A percentile compares a stretch with the other conserved stretches of the same genome.
These are phyloP conservation scores for Littorina saxatilis DNA, from an alignment of 1,140 invertebrate genomes.

Conservation along the genomic window DNA sequence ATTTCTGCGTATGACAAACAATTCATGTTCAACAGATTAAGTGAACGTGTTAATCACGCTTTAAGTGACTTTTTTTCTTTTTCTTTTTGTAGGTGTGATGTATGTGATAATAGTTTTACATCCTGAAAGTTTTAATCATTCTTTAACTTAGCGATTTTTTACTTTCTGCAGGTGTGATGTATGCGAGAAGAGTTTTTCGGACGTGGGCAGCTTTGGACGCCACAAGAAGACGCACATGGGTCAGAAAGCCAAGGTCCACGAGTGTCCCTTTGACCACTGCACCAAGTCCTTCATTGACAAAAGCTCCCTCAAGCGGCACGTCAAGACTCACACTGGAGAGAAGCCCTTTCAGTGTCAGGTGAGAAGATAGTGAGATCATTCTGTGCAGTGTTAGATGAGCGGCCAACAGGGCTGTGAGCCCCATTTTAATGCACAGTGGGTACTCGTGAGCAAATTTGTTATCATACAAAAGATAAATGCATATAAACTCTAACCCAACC, in stretches of 20 bases:
- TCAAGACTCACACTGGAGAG: conserved; percentile 85
- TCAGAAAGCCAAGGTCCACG: conserved; percentile 15
- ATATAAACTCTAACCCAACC: too few species aligned
- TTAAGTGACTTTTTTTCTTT: too few species aligned
- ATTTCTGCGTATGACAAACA: too few species aligned
- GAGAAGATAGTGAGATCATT: background rate
- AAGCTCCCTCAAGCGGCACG: conserved; percentile 40
- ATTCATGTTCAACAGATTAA: too few species aligned
- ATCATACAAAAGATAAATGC: too few species aligned
- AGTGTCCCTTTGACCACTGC: conserved; percentile 36
- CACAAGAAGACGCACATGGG: conserved; percentile 43
- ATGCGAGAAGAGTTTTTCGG: conserved; percentile 35
- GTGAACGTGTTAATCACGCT: too few species aligned
- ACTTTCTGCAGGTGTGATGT: conserved; percentile 31
- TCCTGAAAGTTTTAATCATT: background rate
- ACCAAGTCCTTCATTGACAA: conserved; percentile 43
- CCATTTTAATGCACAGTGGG: too few species aligned
- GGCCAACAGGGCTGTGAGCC: too few species aligned
- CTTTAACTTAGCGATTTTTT: background rate
- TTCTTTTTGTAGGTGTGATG: too few species aligned
- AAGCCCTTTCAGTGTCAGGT: conserved; percentile 42
- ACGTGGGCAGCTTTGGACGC: conserved; percentile 31
- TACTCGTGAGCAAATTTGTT: too few species aligned
- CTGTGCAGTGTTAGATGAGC: too few species aligned
- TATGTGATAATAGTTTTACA: too few species aligned